A percentile compares a stretch with the other conserved stretches of the same genome.
These are phyloP conservation scores for Salpingus planirostris DNA, from an alignment of 2,888 invertebrate genomes.

Conservation along the genomic window DNA sequence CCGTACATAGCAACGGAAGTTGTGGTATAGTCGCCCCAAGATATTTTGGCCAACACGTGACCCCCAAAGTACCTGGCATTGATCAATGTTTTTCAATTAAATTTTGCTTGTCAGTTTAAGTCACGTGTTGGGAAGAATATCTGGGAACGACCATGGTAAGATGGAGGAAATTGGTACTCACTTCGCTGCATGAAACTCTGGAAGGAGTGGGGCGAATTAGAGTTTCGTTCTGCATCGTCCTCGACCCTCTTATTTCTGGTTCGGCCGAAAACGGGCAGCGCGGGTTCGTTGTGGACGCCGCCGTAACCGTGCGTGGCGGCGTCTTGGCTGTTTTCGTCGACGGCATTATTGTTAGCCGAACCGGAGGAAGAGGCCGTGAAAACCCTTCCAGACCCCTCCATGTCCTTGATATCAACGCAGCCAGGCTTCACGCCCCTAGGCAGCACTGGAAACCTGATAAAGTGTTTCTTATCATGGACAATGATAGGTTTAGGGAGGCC, in stretches of 20 bases:
- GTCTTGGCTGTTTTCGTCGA: constrained; percentile 28
- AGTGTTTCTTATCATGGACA: constrained; percentile 67
- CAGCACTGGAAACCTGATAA: constrained; percentile 68
- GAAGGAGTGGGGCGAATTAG: constrained; percentile 34
- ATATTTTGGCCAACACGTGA: too few relatives aligned
- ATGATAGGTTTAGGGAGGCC: constrained; percentile 72
- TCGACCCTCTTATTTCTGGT: constrained; percentile 14
- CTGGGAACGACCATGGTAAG: too few relatives aligned
- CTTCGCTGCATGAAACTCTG: constrained; percentile 35
- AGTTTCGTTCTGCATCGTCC: constrained; percentile 19
- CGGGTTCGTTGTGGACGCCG: constrained; percentile 28
- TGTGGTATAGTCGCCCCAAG: too few relatives aligned
- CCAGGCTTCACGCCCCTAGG: constrained; percentile 68
- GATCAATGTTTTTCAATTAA: too few relatives aligned
- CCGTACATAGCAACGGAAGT: too few relatives aligned
- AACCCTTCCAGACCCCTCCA: constrained; percentile 51
- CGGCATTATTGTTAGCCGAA: too few relatives aligned
- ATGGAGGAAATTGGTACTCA: constrained; percentile 29
- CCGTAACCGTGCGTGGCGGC: constrained; percentile 1
- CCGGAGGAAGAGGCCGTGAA: too few relatives aligned
- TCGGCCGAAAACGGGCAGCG: constrained; percentile 24
- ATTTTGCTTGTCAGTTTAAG: too few relatives aligned
- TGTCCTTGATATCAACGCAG: constrained; percentile 57
- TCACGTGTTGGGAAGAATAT: too few relatives aligned
- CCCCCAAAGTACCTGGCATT: too few relatives aligned